A percentile compares a stretch with the other conserved stretches of the same genome.
Conservation (phyloP, 2,113 vertebrate species). For the Circaetus gallicus region DNA sequence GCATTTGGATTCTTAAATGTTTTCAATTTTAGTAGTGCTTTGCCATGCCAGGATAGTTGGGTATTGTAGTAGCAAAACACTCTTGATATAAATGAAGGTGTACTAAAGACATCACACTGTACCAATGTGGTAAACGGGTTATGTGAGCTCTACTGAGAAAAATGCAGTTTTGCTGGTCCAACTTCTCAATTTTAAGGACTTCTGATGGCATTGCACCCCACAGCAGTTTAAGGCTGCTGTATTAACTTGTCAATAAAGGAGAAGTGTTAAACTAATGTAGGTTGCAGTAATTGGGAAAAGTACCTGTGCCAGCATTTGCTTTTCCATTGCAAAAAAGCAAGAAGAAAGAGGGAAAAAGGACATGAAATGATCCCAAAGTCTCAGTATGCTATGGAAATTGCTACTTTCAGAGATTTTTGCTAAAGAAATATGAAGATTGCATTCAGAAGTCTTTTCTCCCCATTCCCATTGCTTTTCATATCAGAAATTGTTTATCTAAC, state of each 20-base stretch:
- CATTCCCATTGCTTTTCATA: not conserved
- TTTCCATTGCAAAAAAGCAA: not conserved
- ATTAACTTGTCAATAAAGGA: not conserved
- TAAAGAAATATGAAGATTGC: not conserved
- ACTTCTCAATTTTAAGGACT: not conserved
- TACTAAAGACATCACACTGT: not conserved
- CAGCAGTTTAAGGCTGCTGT: not conserved
- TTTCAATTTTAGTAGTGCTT: not conserved
- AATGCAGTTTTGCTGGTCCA: not conserved
- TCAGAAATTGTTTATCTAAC: not conserved
- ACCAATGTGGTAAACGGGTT: not conserved
- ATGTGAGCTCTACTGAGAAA: not conserved
- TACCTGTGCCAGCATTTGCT: not conserved
- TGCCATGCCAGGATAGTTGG: not conserved
- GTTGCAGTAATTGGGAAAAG: not conserved
- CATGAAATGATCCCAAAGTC: not conserved
- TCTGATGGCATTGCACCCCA: not conserved
- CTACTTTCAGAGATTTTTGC: not conserved
- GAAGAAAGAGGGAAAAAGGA: not conserved
- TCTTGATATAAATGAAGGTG: not conserved
- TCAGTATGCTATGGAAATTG: not conserved
- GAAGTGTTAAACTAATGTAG: not conserved
- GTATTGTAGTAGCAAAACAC: not conserved
- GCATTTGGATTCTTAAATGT: not conserved
- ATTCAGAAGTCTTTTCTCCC: not conserved